Evolutionary conservation across 2,113 vertebrate species (phyloP), one percentile per base, ranked within the genome.

Genomic region (Chlamydotis undulata): DNA sequence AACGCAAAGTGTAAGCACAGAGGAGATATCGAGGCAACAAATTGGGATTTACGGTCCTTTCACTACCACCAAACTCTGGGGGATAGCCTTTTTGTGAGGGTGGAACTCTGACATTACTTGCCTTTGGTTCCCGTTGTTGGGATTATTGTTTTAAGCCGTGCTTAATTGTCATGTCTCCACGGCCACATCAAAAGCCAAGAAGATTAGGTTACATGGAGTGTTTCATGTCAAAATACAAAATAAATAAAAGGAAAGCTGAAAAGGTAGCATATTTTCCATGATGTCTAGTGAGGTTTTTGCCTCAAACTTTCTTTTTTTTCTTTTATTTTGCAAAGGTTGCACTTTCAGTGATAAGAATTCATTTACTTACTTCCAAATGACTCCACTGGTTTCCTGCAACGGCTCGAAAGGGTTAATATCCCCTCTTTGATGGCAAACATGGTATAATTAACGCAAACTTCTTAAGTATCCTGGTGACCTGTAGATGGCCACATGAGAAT

Each of bases 161-260:
- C 95, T 97, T 96, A 97, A 96, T 97, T 97, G 96, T 97, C 97
- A 95, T 97, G 96, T 97, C 95, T 97, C 96, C 94, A 96, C 85
- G 80, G 95, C 97, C 97, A 97, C 97, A 97, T 97, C 97, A 97
- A 97, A 97, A 96, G 94, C 88, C 93, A 74, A 96, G 89, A 81
- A 94, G 96, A 97, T 97, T 97, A 97, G 92, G 95, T 97, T 97
- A 96, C 95, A 96, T 93, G 83, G 96, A 97, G 95, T 89, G 95
- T 97, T 97, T 97, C 96, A 97, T 97, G 95, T 97, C 96, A 97
- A 95, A 97, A 97, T 93, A 96, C 91, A 96, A 96, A 96, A 95
- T 94, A 97, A 97, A 97, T 94, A 97, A 90, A 97, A 96, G 74
- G 75, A 73, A 95, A 93, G 84, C 92, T 92, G 91, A 92, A 95